A percentile compares a stretch with the other conserved stretches of the same genome.
These are phyloP conservation scores for Dicrostonyx torquatus DNA, from an alignment of 2,797 vertebrate species.

Conservation along the genomic window DNA sequence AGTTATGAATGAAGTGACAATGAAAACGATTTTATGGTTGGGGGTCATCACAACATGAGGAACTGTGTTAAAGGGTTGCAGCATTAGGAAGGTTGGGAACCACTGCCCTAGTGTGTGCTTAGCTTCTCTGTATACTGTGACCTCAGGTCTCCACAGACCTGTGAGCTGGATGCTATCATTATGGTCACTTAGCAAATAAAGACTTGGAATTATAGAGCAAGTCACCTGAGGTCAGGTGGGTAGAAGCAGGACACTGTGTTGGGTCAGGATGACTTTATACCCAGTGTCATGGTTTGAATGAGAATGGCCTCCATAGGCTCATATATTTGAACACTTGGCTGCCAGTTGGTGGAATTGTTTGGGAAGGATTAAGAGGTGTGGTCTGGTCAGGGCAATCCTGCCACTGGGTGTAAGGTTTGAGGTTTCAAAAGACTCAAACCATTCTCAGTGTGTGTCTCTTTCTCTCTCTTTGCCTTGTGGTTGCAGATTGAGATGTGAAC, in stretches of 20 bases:
- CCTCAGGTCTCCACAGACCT: not conserved
- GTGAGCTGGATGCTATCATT: not conserved
- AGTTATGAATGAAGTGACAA: not conserved
- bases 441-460: not conserved
- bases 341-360: not conserved
- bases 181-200: not conserved
- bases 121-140: not conserved
- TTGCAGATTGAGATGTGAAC: not conserved
- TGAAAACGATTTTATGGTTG: not conserved
- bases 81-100: not conserved
- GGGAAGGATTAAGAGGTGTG: not conserved
- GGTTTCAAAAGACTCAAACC: not conserved
- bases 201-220: not conserved
- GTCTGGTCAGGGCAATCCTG: not conserved
- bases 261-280: not conserved
- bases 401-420: not conserved
- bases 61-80: not conserved
- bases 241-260: not conserved
- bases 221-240: not conserved
- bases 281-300: no score
- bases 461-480: not conserved
- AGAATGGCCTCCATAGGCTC: not conserved
- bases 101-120: not conserved
- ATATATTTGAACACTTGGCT: not conserved
- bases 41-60: not conserved